Percentiles rank a stretch among this genome's conserved stretches.
Evolutionary conservation across 2,797 vertebrate genomes (phyloP).

Genomic region (Oreortyx pictus): DNA sequence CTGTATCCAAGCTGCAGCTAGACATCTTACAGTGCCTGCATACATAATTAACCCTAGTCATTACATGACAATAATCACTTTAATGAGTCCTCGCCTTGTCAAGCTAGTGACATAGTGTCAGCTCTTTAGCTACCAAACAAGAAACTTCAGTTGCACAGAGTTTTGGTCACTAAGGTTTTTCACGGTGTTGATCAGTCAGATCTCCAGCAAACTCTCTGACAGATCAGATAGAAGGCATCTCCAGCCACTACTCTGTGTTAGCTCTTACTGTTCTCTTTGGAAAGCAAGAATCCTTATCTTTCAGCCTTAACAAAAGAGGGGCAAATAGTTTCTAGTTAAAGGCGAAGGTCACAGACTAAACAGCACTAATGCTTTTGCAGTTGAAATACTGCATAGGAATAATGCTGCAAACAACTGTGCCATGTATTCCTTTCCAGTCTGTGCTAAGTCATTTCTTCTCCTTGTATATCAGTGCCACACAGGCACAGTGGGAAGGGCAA

Average conservation of each 20-base stretch:
- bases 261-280: background rate
- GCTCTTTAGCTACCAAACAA: background rate
- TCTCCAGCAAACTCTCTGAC: background rate
- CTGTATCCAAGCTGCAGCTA: background rate
- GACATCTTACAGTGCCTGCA: background rate
- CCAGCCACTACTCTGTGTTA: background rate
- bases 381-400: background rate
- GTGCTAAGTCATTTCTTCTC: background rate
- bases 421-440: background rate
- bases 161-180: background rate
- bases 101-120: background rate
- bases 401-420: background rate
- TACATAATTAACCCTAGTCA: background rate
- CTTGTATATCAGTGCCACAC: background rate
- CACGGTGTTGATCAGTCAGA: background rate
- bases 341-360: background rate
- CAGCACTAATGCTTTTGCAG: background rate
- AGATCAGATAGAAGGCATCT: rapidly evolving
- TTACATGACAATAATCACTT: background rate
- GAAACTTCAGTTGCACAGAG: background rate
- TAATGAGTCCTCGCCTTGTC: background rate
- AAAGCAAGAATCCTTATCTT: background rate
- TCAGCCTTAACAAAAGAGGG: background rate
- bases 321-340: background rate
- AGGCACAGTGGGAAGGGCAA: background rate